These are phyloP conservation scores for Epizoanthus rinbou DNA, from an alignment of 92 coral and sea anemone genomes.

Conservation along the genomic window DNA sequence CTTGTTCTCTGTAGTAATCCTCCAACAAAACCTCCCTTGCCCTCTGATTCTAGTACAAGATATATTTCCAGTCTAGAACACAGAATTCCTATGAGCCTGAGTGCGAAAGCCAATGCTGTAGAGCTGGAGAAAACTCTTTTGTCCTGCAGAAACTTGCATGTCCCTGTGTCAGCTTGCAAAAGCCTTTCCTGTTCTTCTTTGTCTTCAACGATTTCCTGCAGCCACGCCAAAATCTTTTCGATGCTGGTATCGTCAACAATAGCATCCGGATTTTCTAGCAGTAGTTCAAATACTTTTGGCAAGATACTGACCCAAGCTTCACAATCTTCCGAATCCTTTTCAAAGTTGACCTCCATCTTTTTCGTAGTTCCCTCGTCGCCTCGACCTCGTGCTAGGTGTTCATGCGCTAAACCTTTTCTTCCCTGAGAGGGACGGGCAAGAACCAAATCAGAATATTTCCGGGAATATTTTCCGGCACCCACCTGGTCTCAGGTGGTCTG, in stretches of 20 bases:
- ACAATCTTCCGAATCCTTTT: constrained; percentile 23
- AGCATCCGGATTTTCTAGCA: constrained; percentile 68
- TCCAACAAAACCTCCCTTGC: constrained; percentile 39
- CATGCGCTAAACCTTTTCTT: neutral
- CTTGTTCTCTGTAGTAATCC: constrained; percentile 40
- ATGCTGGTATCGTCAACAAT: constrained; percentile 96
- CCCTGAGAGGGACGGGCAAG: neutral
- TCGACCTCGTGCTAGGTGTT: neutral
- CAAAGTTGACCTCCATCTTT: neutral
- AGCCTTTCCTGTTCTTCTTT: constrained; percentile 42
- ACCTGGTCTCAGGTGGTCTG: too few species aligned
- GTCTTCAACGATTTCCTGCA: constrained; percentile 56
- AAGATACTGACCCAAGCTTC: constrained; percentile 58
- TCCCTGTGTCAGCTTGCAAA: constrained; percentile 57
- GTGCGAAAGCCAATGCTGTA: constrained; percentile 64
- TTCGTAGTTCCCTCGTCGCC: constrained; percentile 14
- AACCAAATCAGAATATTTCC: too few species aligned
- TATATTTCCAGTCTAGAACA: constrained; percentile 47
- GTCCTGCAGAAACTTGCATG: constrained; percentile 59
- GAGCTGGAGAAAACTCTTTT: constrained; percentile 52
- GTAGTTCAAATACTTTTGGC: constrained; percentile 68
- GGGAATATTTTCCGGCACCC: too few species aligned
- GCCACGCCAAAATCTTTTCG: constrained; percentile 79
- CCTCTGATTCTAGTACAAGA: constrained; percentile 15
- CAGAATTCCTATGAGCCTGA: constrained; percentile 75